A percentile compares a stretch with the other conserved stretches of the same genome.
Conservation (phyloP, 2,888 invertebrate species). For the Drosophila longiperda region DNA sequence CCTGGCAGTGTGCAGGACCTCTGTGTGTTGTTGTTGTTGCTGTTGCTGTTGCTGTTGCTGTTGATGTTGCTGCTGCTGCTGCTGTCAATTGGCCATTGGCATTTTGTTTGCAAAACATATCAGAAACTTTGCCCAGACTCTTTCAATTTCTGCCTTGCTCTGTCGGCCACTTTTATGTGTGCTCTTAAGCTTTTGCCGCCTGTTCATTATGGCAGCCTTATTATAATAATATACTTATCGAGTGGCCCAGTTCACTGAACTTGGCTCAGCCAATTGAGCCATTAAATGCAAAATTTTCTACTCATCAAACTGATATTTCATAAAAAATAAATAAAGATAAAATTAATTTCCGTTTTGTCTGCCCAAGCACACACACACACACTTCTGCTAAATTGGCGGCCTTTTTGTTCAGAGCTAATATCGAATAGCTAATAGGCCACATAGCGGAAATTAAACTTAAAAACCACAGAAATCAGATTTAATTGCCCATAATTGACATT, state of each 20-base stretch:
- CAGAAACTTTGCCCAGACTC: conserved; percentile 68
- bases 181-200: conserved; percentile 59
- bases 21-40: conserved; percentile 33
- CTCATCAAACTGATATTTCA: conserved; percentile 61
- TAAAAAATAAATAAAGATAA: conserved; percentile 68
- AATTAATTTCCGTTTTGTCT: conserved; percentile 72
- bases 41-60: conserved; percentile 24
- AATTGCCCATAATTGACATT: conserved; percentile 75
- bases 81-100: conserved; percentile 76
- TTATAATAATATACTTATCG: conserved; percentile 76
- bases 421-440: conserved; percentile 42
- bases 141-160: conserved; percentile 15
- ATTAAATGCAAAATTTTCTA: conserved; percentile 34
- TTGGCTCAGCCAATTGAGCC: conserved; percentile 30
- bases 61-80: conserved; percentile 21
- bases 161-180: conserved; percentile 35
- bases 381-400: conserved; percentile 3
- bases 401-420: conserved; percentile 39
- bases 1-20: conserved; percentile 45
- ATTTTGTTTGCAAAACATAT: conserved; percentile 78
- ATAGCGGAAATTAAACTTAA: conserved; percentile 66
- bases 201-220: conserved; percentile 66
- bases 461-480: conserved; percentile 65
- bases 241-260: conserved; percentile 62
- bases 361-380: conserved; percentile 15